Percentiles rank a stretch among this genome's conserved stretches.
Evolutionary conservation across 2,888 invertebrate genomes (phyloP).

Genomic region (Clistopyga incitator): DNA sequence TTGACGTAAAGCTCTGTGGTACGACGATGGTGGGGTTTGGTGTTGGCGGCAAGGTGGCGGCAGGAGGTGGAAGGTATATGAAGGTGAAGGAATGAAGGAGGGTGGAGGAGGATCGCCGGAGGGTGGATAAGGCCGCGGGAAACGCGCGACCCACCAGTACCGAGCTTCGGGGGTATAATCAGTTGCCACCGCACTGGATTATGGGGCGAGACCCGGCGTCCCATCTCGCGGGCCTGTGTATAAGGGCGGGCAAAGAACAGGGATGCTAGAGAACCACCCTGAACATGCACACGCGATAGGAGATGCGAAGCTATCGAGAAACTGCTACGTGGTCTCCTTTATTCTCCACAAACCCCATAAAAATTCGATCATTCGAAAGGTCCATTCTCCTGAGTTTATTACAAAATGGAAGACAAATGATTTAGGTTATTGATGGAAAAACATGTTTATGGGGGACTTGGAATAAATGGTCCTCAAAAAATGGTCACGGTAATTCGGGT

Average conservation of each 20-base stretch:
- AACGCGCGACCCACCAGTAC: conserved; percentile 63
- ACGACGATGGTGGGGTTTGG: conserved; percentile 68
- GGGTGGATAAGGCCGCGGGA: conserved; percentile 79
- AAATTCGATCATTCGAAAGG: conserved; percentile 72
- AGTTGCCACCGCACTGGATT: conserved; percentile 84
- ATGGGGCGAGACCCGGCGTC: conserved; percentile 79
- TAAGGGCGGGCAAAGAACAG: conserved; percentile 33
- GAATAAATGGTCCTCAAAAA: too few relatives aligned
- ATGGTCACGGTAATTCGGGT: too few relatives aligned
- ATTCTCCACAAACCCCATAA: conserved; percentile 67
- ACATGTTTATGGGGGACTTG: neutral
- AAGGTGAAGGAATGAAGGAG: conserved; percentile 42
- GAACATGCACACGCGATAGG: conserved; percentile 37
- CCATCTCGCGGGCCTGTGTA: conserved; percentile 72
- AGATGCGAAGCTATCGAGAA: conserved; percentile 62
- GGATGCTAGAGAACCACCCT: conserved; percentile 50
- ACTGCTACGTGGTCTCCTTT: conserved; percentile 64
- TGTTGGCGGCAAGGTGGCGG: conserved; percentile 57
- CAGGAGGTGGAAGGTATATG: conserved; percentile 47
- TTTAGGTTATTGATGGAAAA: neutral
- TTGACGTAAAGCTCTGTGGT: conserved; percentile 84
- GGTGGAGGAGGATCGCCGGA: conserved; percentile 66
- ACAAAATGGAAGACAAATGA: neutral
- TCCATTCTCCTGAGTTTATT: conserved; percentile 17
- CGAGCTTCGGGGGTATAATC: conserved; percentile 80